Base-by-base conservation (phyloP, 2,113 vertebrate genomes). In the Barnardius zonarius region DNA sequence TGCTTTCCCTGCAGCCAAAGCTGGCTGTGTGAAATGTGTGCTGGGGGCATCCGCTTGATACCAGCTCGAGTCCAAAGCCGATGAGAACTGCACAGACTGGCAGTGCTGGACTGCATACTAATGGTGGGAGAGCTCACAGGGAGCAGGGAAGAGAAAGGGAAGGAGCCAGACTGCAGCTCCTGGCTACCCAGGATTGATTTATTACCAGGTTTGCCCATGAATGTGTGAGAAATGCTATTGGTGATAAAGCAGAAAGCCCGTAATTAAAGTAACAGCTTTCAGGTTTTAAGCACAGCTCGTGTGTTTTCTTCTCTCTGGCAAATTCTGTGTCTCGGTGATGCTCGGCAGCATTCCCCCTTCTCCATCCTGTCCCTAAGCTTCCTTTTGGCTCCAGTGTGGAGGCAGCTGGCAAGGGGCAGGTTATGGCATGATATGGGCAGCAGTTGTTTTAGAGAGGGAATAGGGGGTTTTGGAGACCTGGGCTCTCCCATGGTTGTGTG, bases 261-360 rank as follows among this genome's bases (percentile, higher is more conserved):
- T 97, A 97, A 98, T 98, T 97, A 98, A 98, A 98, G 95, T 91
- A 97, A 89, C 97, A 96, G 96, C 95, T 97, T 98, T 97, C 95
- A 95, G 94, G 95, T 98, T 96, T 95, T 93, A 97, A 97, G 95
- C 69, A 87, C 93, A 52, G 77, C 95, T 97, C 31, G 17, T 18
- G 77, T 76, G 43, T 51, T 94, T 93, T 80, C 84, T 89, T 76
- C 88, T 97, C 93, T 67, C 76, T 70, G 77, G 92, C 86, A 72
- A 83, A 83, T 93, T 70, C 54, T 10, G 79, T 15, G 10, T n/a
- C 44, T 66, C 1, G 13, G 64, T 62, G 70, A 86, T 9, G 48
- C 89, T 92, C 10, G 6, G 67, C 64, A 72, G 86, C 83, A 13
- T 88, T 69, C 16, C 28, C 16, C 52, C 22, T 11, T 6, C 10